A percentile compares a stretch with the other conserved stretches of the same genome.
Conservation (phyloP, 1,140 invertebrate genomes). For the Drosophila miranda region DNA sequence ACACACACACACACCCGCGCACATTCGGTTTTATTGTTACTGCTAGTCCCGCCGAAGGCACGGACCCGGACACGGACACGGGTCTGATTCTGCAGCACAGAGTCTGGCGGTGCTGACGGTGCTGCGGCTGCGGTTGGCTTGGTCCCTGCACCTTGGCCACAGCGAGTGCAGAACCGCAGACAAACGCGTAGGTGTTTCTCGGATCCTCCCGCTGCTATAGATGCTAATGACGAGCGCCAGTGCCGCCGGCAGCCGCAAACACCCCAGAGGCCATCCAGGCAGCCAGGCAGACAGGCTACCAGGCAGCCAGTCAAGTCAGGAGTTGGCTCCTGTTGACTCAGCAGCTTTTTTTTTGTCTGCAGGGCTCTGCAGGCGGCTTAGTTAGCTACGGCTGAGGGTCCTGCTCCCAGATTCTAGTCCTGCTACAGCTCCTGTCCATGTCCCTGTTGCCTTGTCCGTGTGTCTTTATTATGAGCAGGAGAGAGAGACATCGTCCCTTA, state of each 20-base stretch:
- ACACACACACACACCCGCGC: constrained; percentile 17
- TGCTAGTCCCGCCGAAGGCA: constrained; percentile 13
- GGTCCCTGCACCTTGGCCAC: constrained; percentile 64
- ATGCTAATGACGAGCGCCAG: constrained; percentile 68
- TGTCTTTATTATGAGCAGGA: constrained; percentile 65
- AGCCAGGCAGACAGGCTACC: constrained; percentile 4
- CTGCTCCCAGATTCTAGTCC: neutral
- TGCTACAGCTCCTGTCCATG: neutral
- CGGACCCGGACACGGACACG: constrained; percentile 20
- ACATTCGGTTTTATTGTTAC: constrained; percentile 75
- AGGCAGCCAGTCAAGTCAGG: constrained; percentile 24
- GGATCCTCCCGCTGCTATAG: constrained; percentile 30
- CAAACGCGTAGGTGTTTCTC: constrained; percentile 66
- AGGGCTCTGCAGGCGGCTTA: constrained; percentile 42
- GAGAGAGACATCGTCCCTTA: constrained; percentile 2
- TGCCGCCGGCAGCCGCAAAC: constrained; percentile 33
- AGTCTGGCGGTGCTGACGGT: neutral
- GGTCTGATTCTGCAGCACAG: constrained; percentile 5
- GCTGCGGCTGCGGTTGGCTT: constrained; percentile 50
- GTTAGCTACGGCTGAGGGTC: constrained; percentile 35
- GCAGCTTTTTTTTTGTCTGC: constrained; percentile 48
- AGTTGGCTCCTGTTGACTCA: constrained; percentile 66
- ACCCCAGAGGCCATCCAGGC: constrained; percentile 26
- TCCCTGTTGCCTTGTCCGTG: constrained; percentile 39
- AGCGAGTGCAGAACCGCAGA: constrained; percentile 66